Base-by-base conservation (phyloP, 2,113 vertebrate genomes). In the Gadus chalcogrammus region DNA sequence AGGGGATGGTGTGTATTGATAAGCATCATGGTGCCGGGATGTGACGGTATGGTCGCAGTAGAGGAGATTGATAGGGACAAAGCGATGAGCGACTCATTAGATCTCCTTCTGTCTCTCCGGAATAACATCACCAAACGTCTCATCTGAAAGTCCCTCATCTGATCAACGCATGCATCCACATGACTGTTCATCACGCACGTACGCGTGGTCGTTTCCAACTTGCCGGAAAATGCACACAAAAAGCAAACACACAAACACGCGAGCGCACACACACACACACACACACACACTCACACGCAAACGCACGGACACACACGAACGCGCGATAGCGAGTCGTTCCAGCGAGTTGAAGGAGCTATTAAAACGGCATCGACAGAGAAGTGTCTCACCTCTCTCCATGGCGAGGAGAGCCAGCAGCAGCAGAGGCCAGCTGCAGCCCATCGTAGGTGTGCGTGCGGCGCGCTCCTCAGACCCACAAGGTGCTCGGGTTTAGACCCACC, bases 371-470 rank as follows among this genome's bases (percentile, higher is more conserved):
- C 65, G 28, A 64, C 61, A 65, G 71, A 79, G 63, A 75, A 77
- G 72, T 82, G 71, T 89, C 92, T 93, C 85, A 93, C 92, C 89
- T 89, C 88, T 82, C 71, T 83, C 88, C 82, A 89, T 89, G 88
- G 90, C 87, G 90, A 93, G 87, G 67, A 92, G 76, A 68, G 78
- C 85, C 75, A 91, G 73, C 42, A 42, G 38, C 78, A 87, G 81
- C 80, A 87, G 81, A 84, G 76, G 81, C 73, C 79, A 61, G 73
- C 63, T 79, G 22, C 22, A 24, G 82, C 87, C 88, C 88, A 83
- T 90, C 81, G 15, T 80, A 22, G 70, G 79, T 79, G 79, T 63
- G 86, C 83, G 78, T 61, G 9, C 38, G 15, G 31, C 5, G 80
- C 63, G 80, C 78, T 75, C 70, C 24, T 31, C 53, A 74, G 71